phyloP scores from a whole-genome alignment of 2,113 vertebrate genomes.

The Myocastor coypus region DNA sequence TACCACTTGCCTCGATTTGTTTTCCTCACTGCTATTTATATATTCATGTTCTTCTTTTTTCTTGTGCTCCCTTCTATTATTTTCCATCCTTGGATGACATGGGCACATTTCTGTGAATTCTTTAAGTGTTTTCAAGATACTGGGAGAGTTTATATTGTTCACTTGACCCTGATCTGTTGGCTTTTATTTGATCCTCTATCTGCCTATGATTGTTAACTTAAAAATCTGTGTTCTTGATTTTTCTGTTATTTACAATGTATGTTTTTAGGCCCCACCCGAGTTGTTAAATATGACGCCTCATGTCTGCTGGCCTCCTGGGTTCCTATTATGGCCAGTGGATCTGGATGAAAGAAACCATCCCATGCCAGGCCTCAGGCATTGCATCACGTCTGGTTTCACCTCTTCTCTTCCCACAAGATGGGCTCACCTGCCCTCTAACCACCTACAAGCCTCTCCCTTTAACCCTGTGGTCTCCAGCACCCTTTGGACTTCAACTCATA shows the following conservation, averaged over 20 bases:
- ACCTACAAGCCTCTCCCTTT: not conserved
- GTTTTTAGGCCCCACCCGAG: slow-evolving; percentile 23
- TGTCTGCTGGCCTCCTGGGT: slow-evolving; percentile 57
- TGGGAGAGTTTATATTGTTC: not conserved
- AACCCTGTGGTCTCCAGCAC: not conserved
- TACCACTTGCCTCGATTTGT: not conserved
- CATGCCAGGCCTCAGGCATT: slow-evolving; percentile 39
- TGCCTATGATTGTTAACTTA: slow-evolving; percentile 42
- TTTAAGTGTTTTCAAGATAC: slow-evolving; percentile 20
- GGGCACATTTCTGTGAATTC: not conserved
- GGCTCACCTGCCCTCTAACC: slow-evolving; percentile 2
- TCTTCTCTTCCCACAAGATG: slow-evolving; percentile 53
- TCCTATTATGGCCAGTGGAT: slow-evolving; percentile 65
- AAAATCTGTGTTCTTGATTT: slow-evolving; percentile 12
- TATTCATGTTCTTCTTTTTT: slow-evolving; percentile 25
- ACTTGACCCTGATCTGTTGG: not conserved
- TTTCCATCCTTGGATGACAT: not conserved
- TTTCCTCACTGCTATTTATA: slow-evolving; percentile 15
- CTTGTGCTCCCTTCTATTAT: not conserved
- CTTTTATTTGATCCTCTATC: not conserved
- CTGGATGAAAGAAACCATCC: slow-evolving; percentile 24
- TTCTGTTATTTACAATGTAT: slow-evolving; percentile 23
- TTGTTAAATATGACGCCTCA: slow-evolving; percentile 68
- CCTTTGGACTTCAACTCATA: not conserved
- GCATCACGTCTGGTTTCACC: slow-evolving; percentile 72